These are phyloP conservation scores for Euleptes europaea DNA, from an alignment of 2,113 vertebrate genomes.

Conservation along the genomic window DNA sequence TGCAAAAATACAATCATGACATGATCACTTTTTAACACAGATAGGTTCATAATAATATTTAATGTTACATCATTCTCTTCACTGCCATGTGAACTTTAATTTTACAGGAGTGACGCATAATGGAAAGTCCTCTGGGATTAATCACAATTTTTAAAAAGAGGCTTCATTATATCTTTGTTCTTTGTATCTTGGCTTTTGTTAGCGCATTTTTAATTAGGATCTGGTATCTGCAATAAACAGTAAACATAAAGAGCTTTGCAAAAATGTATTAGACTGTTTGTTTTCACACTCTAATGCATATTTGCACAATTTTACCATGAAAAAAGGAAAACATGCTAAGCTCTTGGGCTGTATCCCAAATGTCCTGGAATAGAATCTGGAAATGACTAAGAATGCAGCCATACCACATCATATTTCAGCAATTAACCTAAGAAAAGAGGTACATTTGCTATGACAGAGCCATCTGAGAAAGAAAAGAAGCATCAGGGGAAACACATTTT, in stretches of 20 bases:
- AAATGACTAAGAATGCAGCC: conserved; percentile 85
- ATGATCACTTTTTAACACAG: conserved; percentile 55
- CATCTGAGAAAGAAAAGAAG: conserved; percentile 64
- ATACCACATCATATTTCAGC: conserved; percentile 83
- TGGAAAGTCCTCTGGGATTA: conserved; percentile 76
- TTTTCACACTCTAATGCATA: conserved; percentile 90
- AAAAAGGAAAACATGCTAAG: conserved; percentile 90
- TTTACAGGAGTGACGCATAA: conserved; percentile 57
- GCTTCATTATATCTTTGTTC: conserved; percentile 83
- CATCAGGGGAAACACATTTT: conserved; percentile 62
- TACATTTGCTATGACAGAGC: conserved; percentile 70
- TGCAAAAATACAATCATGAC: conserved; percentile 48
- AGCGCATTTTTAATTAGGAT: conserved; percentile 87
- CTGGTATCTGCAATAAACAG: conserved; percentile 90
- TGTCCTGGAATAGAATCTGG: conserved; percentile 85
- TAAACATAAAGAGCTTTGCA: conserved; percentile 90
- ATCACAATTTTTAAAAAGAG: conserved; percentile 82
- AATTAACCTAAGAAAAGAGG: conserved; percentile 83
- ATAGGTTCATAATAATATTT: conserved; percentile 40
- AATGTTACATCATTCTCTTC: conserved; percentile 41
- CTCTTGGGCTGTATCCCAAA: conserved; percentile 88
- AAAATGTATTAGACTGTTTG: conserved; percentile 90
- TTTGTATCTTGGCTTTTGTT: conserved; percentile 88
- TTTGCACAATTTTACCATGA: conserved; percentile 90
- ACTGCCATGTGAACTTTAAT: conserved; percentile 64